Evolutionary conservation across 2,888 invertebrate species (phyloP), one percentile per base, ranked within the genome.

Genomic region (Horisme vitalbata): DNA sequence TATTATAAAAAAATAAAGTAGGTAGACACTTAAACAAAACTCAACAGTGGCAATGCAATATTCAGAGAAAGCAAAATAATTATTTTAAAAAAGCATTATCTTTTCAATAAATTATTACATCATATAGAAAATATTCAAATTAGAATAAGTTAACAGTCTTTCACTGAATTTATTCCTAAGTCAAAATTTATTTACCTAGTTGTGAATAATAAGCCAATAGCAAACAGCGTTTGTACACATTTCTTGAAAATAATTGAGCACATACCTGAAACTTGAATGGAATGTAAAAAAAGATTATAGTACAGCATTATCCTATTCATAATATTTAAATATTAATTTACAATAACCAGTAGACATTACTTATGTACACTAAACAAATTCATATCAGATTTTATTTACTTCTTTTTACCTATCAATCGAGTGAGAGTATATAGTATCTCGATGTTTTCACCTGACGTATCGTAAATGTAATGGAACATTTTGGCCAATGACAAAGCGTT

Each of bases 281-380:
- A 56, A 56, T 56, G 56, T 45, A 52, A 51, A 46, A 49, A 18
- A 41, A 28, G 4, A 35, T 23, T 31, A 20, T 26, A 35, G 26
- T 31, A 33, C 33, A 28, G 27, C 33, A 38, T 52, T 15, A 53
- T 47, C 20, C 39, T 57, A 57, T 50, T 47, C 39, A 47, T 54
- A 52, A 47, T 51, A 54, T 49, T 49, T 54, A 48, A 41, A 30
- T 33, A 45, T 43, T 34, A 39, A 37, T 34, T 49, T 46, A 39
- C 36, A 43, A 31, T 41, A 47, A 37, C 48, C 37, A 50, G 48
- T 41, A 52, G 34, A 45, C 32, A 24, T 43, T 44, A 45, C 14
- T 38, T 55, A 55, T 55, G 20, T 48, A 57, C 55, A 55, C 33
- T 52, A 41, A 49, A 36, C 26, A n/a, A n/a, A n/a, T n/a, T 46